A percentile compares a stretch with the other conserved stretches of the same genome.
Evolutionary conservation across 1,140 invertebrate species (phyloP).

Genomic region (Oryctes rhinoceros): DNA sequence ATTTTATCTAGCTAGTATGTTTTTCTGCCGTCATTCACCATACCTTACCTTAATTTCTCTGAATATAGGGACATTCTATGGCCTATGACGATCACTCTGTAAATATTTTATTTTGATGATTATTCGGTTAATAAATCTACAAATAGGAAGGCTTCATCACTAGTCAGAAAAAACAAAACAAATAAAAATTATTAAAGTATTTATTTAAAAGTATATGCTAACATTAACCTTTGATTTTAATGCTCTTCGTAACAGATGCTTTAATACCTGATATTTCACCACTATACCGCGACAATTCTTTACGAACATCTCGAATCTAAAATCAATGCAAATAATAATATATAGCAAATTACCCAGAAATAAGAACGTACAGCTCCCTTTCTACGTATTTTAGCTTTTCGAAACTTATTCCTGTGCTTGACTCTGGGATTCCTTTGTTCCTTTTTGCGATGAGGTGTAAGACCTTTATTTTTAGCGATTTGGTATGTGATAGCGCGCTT

Average conservation of each 20-base stretch:
- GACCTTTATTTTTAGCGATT: slow-evolving; percentile 95
- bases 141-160: no score
- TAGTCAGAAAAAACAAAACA: background rate
- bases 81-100: no score
- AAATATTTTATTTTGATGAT: no score
- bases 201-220: background rate
- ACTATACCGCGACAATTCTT: slow-evolving; percentile 80
- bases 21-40: no score
- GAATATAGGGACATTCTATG: no score
- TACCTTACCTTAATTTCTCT: no score
- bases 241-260: slow-evolving; percentile 81
- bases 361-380: slow-evolving; percentile 80
- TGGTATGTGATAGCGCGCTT: slow-evolving; percentile 90
- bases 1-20: no score
- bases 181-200: background rate
- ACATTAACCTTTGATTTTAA: slow-evolving; percentile 78
- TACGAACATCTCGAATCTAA: slow-evolving; percentile 79
- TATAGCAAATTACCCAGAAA: background rate
- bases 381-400: slow-evolving; percentile 88
- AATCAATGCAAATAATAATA: slow-evolving; percentile 54
- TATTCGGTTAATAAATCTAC: no score
- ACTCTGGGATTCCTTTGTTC: slow-evolving; percentile 93
- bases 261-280: slow-evolving; percentile 95
- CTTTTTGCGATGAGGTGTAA: slow-evolving; percentile 89
- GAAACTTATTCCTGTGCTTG: slow-evolving; percentile 89